A percentile compares a stretch with the other conserved stretches of the same genome.
These are phyloP conservation scores for Antrozous pallidus DNA, from an alignment of 2,797 vertebrate species.

Conservation along the genomic window DNA sequence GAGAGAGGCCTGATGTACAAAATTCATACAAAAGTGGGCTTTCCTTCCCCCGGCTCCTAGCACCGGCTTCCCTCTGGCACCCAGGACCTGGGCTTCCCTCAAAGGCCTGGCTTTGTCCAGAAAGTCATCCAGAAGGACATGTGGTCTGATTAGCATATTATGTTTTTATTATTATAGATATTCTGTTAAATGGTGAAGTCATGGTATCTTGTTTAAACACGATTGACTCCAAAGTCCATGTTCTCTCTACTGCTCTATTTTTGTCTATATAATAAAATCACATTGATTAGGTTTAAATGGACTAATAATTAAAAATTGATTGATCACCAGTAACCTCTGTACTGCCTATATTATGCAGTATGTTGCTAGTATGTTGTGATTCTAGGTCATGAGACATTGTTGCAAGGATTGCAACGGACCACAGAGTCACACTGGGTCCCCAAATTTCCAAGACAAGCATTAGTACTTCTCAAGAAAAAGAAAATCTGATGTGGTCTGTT, in stretches of 20 bases:
- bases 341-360: background rate
- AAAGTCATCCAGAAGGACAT: too few relatives aligned
- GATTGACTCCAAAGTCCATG: background rate
- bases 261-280: background rate
- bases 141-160: too few relatives aligned
- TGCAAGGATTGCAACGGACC: background rate
- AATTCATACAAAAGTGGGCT: too few relatives aligned
- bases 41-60: too few relatives aligned
- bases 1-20: too few relatives aligned
- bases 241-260: background rate
- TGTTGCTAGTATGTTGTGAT: background rate
- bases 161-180: too few relatives aligned
- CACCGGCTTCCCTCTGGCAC: too few relatives aligned
- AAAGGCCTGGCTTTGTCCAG: too few relatives aligned
- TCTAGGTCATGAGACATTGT: background rate
- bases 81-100: too few relatives aligned
- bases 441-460: background rate
- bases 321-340: background rate
- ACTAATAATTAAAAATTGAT: background rate
- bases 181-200: background rate
- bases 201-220: background rate
- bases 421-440: background rate
- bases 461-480: conserved; percentile 6
- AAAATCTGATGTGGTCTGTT: background rate
- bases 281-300: background rate